Evolutionary conservation across 1,140 invertebrate species (phyloP), one percentile per base, ranked within the genome.

Genomic region (Asbolus verrucosus): DNA sequence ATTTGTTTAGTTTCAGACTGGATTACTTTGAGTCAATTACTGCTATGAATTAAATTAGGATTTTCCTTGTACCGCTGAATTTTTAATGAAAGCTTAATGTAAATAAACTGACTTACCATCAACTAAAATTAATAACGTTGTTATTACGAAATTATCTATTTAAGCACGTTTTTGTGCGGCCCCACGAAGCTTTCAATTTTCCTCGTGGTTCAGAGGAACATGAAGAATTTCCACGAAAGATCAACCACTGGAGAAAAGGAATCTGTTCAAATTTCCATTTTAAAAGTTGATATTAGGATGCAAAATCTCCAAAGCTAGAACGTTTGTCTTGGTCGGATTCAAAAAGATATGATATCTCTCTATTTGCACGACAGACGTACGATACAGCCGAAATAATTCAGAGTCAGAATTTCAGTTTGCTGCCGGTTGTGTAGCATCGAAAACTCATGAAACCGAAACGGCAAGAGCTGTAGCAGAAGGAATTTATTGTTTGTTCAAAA

Each of bases 401-500:
- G 46, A 54, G 46, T 30, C n/a, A 24, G 46, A 54, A 24, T 54
- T 54, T 54, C 21, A 36, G 33, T 3, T n/a, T 11, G 33, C 33
- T 11, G 5, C 33, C n/a, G n/a, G 2, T 6, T n/a, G 46, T 50
- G 43, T 18, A 61, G 14, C 36, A 62, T 62, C 59, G 59, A 36
- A 39, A 62, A 36, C n/a, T 62, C 27, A 43, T 14, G 31, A 38
- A 62, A 38, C 13, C 60, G 30, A 38, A 38, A 62, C 30, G 24
- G 60, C 30, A 30, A 14, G 15, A 33, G 33, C 30, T 24, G 59
- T 15, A 33, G 59, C 39, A 65, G 38, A 41, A 30, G 60, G 43
- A 69, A 69, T 69, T 69, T 69, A 69, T 69, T 62, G 60, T 69
- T 69, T 69, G 46, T 43, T 62, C 60, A 39, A 43, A 69, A 69